These are phyloP conservation scores for Cantharis rustica DNA, from an alignment of 2,888 invertebrate genomes.

Conservation along the genomic window DNA sequence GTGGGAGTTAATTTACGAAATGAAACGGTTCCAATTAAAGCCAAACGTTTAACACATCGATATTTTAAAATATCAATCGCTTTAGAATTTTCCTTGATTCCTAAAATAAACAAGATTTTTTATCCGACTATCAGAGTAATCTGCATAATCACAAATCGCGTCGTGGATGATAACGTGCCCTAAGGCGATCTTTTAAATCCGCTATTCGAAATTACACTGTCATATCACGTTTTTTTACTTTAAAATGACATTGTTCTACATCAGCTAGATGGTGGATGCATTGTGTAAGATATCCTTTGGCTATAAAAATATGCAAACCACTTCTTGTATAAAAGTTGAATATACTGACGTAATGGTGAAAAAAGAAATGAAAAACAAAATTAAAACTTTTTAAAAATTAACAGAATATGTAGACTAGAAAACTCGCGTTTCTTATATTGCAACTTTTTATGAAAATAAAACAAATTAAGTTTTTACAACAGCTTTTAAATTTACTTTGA, in stretches of 20 bases:
- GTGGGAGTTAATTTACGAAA: not conserved
- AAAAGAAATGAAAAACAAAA: not conserved
- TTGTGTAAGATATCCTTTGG: constrained; percentile 30
- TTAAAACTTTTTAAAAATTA: not conserved
- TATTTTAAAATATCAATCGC: not conserved
- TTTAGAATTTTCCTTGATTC: not conserved
- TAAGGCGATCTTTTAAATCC: constrained; percentile 34
- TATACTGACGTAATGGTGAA: not conserved
- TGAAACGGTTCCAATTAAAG: not conserved
- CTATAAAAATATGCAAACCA: constrained; percentile 32
- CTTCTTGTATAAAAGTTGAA: constrained; percentile 16
- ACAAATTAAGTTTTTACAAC: not conserved
- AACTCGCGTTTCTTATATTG: not conserved
- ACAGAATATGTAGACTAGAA: not conserved
- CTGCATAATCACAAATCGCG: constrained; percentile 36
- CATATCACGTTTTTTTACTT: constrained; percentile 25
- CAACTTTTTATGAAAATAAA: not conserved
- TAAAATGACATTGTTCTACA: constrained; percentile 24
- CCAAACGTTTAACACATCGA: not conserved
- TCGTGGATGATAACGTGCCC: constrained; percentile 35
- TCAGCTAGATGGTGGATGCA: constrained; percentile 17
- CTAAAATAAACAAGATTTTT: constrained; percentile 34
- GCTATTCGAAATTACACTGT: constrained; percentile 30
- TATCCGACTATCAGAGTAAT: constrained; percentile 29
- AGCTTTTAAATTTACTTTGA: not conserved